phyloP scores from a whole-genome alignment of 1,140 invertebrate genomes.

The Pseudomyrmex gracilis region DNA sequence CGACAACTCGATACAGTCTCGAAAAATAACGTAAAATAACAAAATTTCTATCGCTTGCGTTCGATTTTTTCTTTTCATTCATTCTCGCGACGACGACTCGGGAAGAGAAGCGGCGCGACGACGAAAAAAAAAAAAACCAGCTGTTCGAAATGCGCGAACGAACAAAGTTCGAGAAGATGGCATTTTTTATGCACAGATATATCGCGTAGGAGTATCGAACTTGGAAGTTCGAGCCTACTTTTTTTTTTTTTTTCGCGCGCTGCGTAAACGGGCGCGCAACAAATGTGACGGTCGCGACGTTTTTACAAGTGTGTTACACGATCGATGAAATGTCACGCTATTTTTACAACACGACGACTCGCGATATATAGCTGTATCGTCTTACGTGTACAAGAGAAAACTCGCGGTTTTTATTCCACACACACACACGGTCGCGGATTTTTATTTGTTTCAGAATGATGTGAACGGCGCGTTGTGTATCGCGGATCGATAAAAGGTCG shows the following conservation, averaged over 20 bases:
- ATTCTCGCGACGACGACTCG: no score
- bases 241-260: not conserved
- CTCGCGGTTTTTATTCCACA: constrained; percentile 5
- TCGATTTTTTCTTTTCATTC: no score
- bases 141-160: no score
- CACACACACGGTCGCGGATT: not conserved
- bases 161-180: no score
- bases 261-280: not conserved
- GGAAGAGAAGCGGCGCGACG: no score
- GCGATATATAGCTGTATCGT: constrained; percentile 22
- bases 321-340: constrained; percentile 62
- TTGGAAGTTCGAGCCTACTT: not conserved
- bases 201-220: not conserved
- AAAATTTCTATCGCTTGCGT: no score
- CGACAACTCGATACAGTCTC: no score
- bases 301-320: constrained; percentile 45
- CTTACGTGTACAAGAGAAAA: not conserved
- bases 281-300: not conserved
- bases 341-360: constrained; percentile 42
- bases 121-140: no score
- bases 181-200: no score
- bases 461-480: not conserved
- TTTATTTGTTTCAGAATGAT: constrained; percentile 5
- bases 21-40: no score
- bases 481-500: constrained; percentile 31